A percentile compares a stretch with the other conserved stretches of the same genome.
Conservation (phyloP, 2,113 vertebrate species). For the Chiloscyllium plagiosum region DNA sequence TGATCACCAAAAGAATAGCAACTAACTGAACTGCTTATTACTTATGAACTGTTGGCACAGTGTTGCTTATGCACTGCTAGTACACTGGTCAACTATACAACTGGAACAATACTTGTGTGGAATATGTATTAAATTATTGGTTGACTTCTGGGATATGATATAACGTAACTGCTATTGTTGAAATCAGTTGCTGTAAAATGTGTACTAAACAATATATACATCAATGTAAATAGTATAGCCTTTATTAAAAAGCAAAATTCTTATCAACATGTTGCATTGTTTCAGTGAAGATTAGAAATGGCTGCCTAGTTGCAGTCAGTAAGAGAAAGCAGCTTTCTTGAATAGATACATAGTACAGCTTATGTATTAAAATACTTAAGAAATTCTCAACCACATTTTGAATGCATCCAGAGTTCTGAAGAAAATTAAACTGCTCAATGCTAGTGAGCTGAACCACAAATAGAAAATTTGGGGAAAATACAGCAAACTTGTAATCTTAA, state of each 20-base stretch:
- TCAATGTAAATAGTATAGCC: background rate
- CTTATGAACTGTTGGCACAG: background rate
- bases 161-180: background rate
- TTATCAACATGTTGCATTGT: background rate
- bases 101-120: background rate
- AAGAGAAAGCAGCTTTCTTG: background rate
- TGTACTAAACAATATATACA: background rate
- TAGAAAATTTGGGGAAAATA: background rate
- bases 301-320: background rate
- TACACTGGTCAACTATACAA: background rate
- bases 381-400: background rate
- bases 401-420: background rate
- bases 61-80: background rate
- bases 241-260: background rate
- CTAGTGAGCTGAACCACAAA: background rate
- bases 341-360: background rate
- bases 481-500: background rate
- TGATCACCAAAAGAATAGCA: background rate
- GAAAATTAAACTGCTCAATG: background rate
- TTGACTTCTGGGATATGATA: background rate
- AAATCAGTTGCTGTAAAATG: constrained; percentile 15
- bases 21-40: background rate
- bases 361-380: background rate
- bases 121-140: background rate
- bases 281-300: background rate